Conservation (phyloP, 2,888 invertebrate species). For the Platerodrilus igneus region DNA sequence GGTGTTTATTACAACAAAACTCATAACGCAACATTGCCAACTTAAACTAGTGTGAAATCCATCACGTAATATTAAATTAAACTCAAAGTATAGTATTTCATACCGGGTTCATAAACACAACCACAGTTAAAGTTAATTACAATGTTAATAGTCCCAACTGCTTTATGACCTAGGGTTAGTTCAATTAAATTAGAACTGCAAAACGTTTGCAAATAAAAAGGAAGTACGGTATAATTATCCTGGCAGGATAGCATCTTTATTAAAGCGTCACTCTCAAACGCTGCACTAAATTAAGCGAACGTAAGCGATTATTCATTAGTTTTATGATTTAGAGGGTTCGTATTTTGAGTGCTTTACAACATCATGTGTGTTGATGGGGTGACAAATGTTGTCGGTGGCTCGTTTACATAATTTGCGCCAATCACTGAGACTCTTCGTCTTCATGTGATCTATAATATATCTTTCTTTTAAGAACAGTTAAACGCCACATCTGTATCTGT, state of each 20-base stretch:
- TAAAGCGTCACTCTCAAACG: conserved; percentile 40
- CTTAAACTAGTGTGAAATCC: too few species aligned
- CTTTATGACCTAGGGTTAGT: too few species aligned
- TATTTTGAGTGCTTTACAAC: conserved; percentile 19
- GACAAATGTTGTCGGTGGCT: conserved; percentile 34
- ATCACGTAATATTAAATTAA: too few species aligned
- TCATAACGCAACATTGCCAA: too few species aligned
- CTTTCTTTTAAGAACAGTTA: conserved; percentile 44
- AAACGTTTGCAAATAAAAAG: conserved; percentile 22
- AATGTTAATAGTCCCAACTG: too few species aligned
- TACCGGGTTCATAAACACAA: too few species aligned
- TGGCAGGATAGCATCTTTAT: conserved; percentile 31
- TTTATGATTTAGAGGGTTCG: conserved; percentile 37
- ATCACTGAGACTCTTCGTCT: conserved; percentile 45
- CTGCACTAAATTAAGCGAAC: conserved; percentile 37
- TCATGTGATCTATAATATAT: conserved; percentile 39
- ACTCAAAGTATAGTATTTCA: too few species aligned
- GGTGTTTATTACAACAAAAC: too few species aligned
- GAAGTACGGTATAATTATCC: conserved; percentile 26
- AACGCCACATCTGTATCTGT: conserved; percentile 47
- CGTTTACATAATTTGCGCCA: conserved; percentile 47
- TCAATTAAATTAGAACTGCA: too few species aligned
- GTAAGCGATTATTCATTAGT: conserved; percentile 38
- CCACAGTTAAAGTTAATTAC: too few species aligned
- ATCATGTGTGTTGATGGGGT: conserved; percentile 34